Evolutionary conservation across 2,113 vertebrate genomes (phyloP).

Genomic region (Pterocles orientalis): DNA sequence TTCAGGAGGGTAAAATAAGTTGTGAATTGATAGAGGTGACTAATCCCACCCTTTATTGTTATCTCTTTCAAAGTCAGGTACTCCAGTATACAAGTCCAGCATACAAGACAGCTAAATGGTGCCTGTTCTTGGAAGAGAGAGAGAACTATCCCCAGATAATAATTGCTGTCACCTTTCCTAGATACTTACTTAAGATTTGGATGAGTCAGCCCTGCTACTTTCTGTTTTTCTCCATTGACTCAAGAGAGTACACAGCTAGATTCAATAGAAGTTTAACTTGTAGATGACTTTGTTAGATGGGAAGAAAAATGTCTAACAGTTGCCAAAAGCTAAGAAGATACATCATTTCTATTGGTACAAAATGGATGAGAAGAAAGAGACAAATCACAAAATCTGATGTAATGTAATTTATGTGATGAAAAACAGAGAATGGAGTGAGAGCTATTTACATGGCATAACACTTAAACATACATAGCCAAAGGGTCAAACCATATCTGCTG

Average conservation of each 20-base stretch:
- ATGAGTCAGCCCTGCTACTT: neutral
- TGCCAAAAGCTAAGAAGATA: neutral
- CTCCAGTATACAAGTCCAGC: neutral
- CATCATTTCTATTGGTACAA: neutral
- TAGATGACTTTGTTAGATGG: neutral
- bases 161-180: neutral
- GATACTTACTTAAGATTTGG: neutral
- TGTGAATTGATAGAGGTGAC: neutral
- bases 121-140: neutral
- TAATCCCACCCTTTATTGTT: neutral
- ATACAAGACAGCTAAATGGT: neutral
- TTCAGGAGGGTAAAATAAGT: neutral
- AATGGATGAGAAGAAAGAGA: slow-evolving; percentile 40
- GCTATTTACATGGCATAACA: neutral
- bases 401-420: slow-evolving; percentile 44
- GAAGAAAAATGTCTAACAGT: neutral
- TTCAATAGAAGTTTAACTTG: neutral
- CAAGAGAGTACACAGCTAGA: neutral
- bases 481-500: neutral
- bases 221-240: neutral
- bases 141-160: neutral
- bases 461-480: neutral
- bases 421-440: slow-evolving; percentile 2
- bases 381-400: slow-evolving; percentile 38
- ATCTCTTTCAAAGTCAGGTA: neutral